Conservation (phyloP, 92 coral and sea anemone species). For the Zoanthus sociatus region DNA sequence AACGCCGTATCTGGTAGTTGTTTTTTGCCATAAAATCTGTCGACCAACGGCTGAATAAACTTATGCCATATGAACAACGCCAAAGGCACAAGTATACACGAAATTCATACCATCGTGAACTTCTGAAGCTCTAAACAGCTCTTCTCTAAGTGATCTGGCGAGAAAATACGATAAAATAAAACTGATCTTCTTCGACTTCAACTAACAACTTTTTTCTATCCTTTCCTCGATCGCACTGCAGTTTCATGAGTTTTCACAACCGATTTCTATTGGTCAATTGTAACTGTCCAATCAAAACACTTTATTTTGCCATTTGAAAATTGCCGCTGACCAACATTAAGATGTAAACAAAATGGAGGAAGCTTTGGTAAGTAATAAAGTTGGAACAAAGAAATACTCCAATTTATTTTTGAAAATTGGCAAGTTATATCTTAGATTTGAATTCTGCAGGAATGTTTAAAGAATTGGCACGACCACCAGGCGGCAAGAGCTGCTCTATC, state of each 20-base stretch:
- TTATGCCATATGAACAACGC: slow-evolving; percentile 97
- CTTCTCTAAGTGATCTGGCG: neutral
- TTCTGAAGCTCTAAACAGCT: neutral
- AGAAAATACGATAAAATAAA: neutral
- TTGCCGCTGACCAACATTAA: slow-evolving; percentile 7
- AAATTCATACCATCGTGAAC: slow-evolving; percentile 93
- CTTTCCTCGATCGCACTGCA: neutral
- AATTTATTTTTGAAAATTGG: neutral
- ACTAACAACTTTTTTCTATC: neutral
- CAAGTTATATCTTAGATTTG: slow-evolving; percentile 7
- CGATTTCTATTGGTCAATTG: slow-evolving; percentile 41
- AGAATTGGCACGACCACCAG: slow-evolving; percentile 59
- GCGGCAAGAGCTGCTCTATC: slow-evolving; percentile 68
- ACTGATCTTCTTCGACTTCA: neutral
- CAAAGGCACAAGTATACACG: slow-evolving; percentile 99
- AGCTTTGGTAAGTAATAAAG: slow-evolving; percentile 71
- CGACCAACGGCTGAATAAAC: slow-evolving; percentile 92
- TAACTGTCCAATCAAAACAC: slow-evolving; percentile 46
- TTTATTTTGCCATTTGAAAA: neutral
- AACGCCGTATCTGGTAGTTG: slow-evolving; percentile 61
- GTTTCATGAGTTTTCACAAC: slow-evolving; percentile 24
- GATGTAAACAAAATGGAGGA: slow-evolving; percentile 78
- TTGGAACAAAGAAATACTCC: neutral
- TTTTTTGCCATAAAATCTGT: slow-evolving; percentile 88
- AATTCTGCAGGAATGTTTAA: slow-evolving; percentile 70